Percentiles rank a stretch among this genome's conserved stretches.
These are phyloP conservation scores for Galbula dea DNA, from an alignment of 2,113 vertebrate species.

Conservation along the genomic window DNA sequence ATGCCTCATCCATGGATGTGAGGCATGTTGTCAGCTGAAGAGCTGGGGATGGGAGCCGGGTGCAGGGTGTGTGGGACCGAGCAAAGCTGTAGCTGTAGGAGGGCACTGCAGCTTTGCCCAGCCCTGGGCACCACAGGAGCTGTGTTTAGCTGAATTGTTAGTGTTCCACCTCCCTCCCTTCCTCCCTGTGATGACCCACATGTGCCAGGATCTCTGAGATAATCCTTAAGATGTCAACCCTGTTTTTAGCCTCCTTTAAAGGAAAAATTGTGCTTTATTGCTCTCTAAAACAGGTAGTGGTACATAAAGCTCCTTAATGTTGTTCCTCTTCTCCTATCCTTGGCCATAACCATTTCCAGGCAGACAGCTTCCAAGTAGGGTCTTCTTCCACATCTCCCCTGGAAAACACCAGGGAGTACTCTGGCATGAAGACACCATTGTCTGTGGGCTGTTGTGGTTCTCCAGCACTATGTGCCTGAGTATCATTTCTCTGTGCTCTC, in stretches of 20 bases:
- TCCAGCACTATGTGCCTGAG: accelerated
- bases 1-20: neutral
- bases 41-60: neutral
- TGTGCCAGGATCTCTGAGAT: neutral
- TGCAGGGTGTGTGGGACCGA: neutral
- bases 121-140: neutral
- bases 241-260: neutral
- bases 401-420: neutral
- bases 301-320: neutral
- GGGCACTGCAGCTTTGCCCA: neutral
- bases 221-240: neutral
- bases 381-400: accelerated
- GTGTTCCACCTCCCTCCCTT: neutral
- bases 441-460: accelerated
- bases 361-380: neutral
- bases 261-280: neutral
- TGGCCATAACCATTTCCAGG: neutral
- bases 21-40: accelerated
- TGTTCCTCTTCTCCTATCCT: neutral
- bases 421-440: neutral
- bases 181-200: neutral
- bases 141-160: neutral
- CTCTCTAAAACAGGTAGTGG: neutral
- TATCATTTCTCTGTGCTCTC: neutral
- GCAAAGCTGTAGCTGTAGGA: neutral